Percentiles rank a stretch among this genome's conserved stretches.
phyloP scores from a whole-genome alignment of 2,113 vertebrate species.

The Eulemur macaco region DNA sequence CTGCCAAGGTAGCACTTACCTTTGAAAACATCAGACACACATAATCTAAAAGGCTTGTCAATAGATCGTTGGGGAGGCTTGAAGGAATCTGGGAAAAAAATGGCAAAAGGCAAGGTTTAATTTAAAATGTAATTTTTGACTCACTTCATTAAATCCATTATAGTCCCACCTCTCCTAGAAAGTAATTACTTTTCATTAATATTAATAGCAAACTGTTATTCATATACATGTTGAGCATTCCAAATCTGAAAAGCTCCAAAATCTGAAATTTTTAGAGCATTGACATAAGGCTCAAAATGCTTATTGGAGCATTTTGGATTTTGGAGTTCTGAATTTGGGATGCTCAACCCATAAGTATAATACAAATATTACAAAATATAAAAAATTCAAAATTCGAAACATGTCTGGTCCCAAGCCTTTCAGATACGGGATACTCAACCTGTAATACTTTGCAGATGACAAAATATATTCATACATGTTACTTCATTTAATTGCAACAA shows the following conservation, averaged over 20 bases:
- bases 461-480: background rate
- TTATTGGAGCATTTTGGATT: background rate
- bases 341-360: background rate
- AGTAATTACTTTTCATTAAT: slow-evolving; percentile 3
- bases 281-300: background rate
- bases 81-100: slow-evolving; percentile 91
- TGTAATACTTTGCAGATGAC: slow-evolving; percentile 17
- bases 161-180: background rate
- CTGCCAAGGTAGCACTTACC: slow-evolving; percentile 83
- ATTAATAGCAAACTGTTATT: slow-evolving; percentile 9
- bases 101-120: background rate
- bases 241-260: background rate
- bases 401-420: background rate
- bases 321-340: background rate
- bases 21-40: slow-evolving; percentile 98
- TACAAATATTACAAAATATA: background rate
- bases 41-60: slow-evolving; percentile 97
- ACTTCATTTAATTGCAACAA: slow-evolving; percentile 23
- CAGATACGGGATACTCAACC: background rate
- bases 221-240: background rate
- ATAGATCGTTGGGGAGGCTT: slow-evolving; percentile 93
- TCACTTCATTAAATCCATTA: background rate
- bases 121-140: background rate
- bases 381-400: background rate
- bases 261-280: background rate